Conservation (phyloP, 2,113 vertebrate genomes). For the Collichthys lucidus region DNA sequence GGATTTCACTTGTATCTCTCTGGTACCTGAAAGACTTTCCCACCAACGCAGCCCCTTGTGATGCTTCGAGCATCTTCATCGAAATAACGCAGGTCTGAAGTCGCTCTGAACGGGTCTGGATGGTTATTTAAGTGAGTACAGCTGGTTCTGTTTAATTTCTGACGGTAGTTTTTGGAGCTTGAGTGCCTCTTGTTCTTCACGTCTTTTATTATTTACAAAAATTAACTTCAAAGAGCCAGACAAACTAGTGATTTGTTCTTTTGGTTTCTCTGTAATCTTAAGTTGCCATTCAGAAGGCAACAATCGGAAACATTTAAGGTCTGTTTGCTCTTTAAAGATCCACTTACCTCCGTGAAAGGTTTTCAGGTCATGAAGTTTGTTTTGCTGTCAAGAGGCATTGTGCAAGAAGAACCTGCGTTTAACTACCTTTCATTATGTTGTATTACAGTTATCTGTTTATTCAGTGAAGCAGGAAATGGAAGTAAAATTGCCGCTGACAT, state of each 20-base stretch:
- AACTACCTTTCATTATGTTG: neutral
- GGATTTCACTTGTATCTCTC: no score
- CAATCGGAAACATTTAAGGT: neutral
- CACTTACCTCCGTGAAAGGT: neutral
- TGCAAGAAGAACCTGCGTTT: neutral
- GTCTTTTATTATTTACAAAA: no score
- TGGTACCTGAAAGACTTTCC: no score
- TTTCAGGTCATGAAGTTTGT: neutral
- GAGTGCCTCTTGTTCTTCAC: no score
- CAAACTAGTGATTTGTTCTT: no score
- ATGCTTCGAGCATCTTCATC: no score
- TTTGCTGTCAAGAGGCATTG: neutral
- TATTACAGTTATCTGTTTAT: neutral
- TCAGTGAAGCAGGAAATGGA: constrained; percentile 29
- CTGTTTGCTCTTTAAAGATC: neutral
- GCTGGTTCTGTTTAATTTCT: neutral
- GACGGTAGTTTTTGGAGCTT: neutral
- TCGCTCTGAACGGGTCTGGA: no score
- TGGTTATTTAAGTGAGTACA: no score
- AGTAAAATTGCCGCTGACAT: neutral
- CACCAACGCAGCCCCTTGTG: no score
- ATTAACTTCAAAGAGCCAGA: neutral
- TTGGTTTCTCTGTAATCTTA: neutral
- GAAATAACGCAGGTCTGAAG: no score
- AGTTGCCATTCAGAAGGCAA: neutral